Percentiles rank a stretch among this genome's conserved stretches.
Evolutionary conservation across 2,797 vertebrate genomes (phyloP).

Genomic region (Sebastiscus albofasciatus): DNA sequence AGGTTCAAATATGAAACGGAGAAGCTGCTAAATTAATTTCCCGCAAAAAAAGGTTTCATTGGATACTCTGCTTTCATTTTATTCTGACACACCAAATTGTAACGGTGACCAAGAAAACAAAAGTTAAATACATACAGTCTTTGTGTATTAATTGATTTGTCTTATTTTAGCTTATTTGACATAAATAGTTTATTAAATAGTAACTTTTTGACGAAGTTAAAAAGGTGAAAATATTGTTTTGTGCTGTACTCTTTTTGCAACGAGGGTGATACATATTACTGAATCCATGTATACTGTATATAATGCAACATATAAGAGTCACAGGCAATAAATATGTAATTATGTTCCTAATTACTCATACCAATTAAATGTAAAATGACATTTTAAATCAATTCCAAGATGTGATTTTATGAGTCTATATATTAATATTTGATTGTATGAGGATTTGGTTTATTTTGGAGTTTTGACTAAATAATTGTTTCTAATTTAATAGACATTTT

Average conservation of each 20-base stretch:
- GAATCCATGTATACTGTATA: neutral
- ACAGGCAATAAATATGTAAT: neutral
- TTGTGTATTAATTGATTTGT: neutral
- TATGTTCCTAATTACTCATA: neutral
- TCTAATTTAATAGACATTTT: neutral
- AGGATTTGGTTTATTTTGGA: neutral
- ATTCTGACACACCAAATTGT: neutral
- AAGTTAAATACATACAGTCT: neutral
- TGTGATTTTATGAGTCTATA: too few relatives aligned
- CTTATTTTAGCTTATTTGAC: neutral
- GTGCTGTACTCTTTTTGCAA: too few relatives aligned
- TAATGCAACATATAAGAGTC: neutral
- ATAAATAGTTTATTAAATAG: neutral
- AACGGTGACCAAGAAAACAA: neutral
- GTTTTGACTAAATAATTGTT: neutral
- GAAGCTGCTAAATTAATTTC: neutral
- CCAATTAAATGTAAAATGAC: neutral
- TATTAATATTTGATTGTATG: neutral
- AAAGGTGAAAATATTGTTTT: too few relatives aligned
- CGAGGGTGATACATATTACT: neutral
- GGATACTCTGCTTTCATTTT: accelerated
- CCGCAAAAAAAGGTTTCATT: neutral
- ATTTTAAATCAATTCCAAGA: neutral
- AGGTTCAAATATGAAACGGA: neutral
- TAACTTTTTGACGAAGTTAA: too few relatives aligned